Base-by-base conservation (phyloP, 2,113 vertebrate genomes). In the Bombycilla garrulus region DNA sequence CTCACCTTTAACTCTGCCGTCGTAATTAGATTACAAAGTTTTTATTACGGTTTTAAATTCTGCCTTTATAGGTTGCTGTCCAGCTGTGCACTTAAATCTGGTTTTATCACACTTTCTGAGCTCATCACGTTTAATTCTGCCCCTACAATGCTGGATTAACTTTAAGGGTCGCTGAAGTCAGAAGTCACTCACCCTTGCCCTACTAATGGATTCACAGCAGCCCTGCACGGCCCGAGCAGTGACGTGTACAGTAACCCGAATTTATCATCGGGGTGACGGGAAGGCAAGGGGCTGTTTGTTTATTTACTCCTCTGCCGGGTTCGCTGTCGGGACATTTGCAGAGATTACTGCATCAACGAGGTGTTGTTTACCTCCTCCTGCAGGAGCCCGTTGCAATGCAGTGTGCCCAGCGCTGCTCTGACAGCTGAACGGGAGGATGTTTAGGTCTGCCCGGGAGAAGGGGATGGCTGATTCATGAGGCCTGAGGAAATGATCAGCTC, bases 121-220 rank as follows among this genome's bases (percentile, higher is more conserved):
- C 97, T 97, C 95, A 96, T 96, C 95, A 93, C 88, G 86, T 97
- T 98, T 96, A 96, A 98, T 97, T 97, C 94, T 96, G 81, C 94
- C 93, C 93, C 94, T 97, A 96, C 95, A 93, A 97, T 5, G 94
- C 94, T 97, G 97, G 97, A 98, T 98, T 98, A 98, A 97, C 96
- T 98, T 94, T 97, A 96, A 97, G 97, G 97, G 97, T 98, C 81
- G 81, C 88, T 88, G 88, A 95, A 98, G 97, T 97, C 97, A 98
- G 94, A 95, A 98, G 97, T 92, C 96, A 92, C 83, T 97, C 98
- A 97, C 97, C 98, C 97, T 96, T 98, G 96, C 88, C 96, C 97
- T 97, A 53, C 97, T 97, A 98, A 98, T 98, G 97, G 96, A 92
- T 96, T 98, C 97, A 97, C 96, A 94, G 97, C 95, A 95, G 95